Percentiles rank a stretch among this genome's conserved stretches.
Evolutionary conservation across 1,140 invertebrate species (phyloP).

Genomic region (Eulimnadia texana): DNA sequence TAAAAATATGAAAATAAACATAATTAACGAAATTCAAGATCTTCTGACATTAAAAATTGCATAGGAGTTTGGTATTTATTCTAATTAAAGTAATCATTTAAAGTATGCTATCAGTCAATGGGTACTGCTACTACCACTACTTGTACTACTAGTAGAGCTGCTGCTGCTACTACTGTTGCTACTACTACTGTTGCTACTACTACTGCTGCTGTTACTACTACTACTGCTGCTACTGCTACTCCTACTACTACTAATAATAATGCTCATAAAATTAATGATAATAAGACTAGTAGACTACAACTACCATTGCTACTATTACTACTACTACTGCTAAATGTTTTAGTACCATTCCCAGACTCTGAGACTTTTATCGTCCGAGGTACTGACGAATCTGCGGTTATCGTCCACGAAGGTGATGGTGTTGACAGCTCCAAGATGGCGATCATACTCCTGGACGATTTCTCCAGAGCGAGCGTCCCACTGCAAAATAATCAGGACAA

Average conservation of each 20-base stretch:
- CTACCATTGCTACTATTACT: neutral
- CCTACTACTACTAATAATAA: slow-evolving; percentile 5
- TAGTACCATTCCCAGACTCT: slow-evolving; percentile 97
- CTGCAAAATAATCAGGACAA: slow-evolving; percentile 36
- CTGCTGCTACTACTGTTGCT: no score
- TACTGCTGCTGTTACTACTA: no score
- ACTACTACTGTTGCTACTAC: no score
- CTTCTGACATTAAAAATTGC: slow-evolving; percentile 4
- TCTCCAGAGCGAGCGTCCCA: slow-evolving; percentile 92
- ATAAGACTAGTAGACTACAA: no score
- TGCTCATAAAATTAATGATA: no score
- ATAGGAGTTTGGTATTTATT: neutral
- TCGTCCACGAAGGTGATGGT: slow-evolving; percentile 99
- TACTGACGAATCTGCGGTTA: slow-evolving; percentile 91
- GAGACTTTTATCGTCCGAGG: slow-evolving; percentile 97
- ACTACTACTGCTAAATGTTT: neutral
- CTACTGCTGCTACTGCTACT: neutral
- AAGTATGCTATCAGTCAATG: no score
- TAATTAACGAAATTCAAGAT: slow-evolving; percentile 2
- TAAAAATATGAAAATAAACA: slow-evolving; percentile 8
- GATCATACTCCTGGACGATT: slow-evolving; percentile 95
- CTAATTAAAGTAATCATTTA: neutral
- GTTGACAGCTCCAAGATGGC: slow-evolving; percentile 96
- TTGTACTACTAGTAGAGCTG: no score
- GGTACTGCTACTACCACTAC: no score